Evolutionary conservation across 2,888 invertebrate species (phyloP), one percentile per base, ranked within the genome.

Genomic region (Hanleya hanleyi): DNA sequence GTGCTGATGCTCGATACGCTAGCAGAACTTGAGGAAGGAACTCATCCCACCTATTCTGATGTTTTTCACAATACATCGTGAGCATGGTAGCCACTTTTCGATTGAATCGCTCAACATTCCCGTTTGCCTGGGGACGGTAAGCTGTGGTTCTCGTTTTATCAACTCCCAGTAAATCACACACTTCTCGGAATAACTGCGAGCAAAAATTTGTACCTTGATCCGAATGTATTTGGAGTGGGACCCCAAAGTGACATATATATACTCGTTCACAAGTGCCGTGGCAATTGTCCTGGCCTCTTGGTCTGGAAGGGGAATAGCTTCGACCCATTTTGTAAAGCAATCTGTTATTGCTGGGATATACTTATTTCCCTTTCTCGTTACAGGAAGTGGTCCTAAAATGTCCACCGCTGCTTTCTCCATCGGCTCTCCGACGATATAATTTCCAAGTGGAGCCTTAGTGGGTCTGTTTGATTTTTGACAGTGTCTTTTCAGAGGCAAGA

Each of bases 291-390:
- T 51, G 22, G 51, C 51, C 22, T 51, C 51, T 22, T 51, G 51
- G 22, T 51, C 51, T 7, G 51, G 51, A 7, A 51, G 12, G 7
- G 51, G n/a, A n/a, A 22, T 22, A 51, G 51, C 12, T 51, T 51
- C 51, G 15, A 51, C 51, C 51, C 51, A 51, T 51, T 51, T 51
- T 51, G 51, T 51, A 26, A 51, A 51, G 26, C 51, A 51, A 26
- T 51, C 51, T 22, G 22, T 22, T n/a, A 51, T 51, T 6, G 22
- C 51, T 7, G 22, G 22, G 7, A 51, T 22, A 22, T 51, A 51
- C 26, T 51, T 51, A 22, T 51, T 51, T 51, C 51, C 51, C 7
- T 12, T 51, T 9, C 7, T 22, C 22, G 51, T n/a, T 22, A 22
- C 7, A 51, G 51, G 51, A 7, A 51, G 51, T 12, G 51, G 51